Evolutionary conservation across 2,888 invertebrate genomes (phyloP), one percentile per base, ranked within the genome.

Genomic region (Digitonthophagus gazella): DNA sequence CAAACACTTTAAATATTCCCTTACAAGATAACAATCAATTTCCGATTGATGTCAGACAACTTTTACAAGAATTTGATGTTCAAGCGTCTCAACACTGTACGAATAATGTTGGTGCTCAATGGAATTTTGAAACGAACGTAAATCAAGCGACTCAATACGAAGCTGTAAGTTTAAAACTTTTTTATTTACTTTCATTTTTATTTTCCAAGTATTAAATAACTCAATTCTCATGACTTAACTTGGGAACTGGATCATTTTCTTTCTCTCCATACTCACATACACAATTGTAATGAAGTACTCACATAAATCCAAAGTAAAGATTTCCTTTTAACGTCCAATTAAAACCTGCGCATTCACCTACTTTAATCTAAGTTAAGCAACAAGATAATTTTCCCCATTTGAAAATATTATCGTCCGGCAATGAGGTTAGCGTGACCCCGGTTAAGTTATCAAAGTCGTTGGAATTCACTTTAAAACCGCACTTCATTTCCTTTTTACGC

Each of bases 61-160:
- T 92, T 57, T 80, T 94, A 72, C 86, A 88, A 58, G 89, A 90
- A 71, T 86, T 93, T 19, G 94, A 94, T 79, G 87, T 90, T 22
- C 89, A 91, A 77, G 89, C 93, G 6, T 90, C 93, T 0, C 89
- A 91, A 79, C 91, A 93, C 81, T 95, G 94, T 78, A 92, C 92
- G 0, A 90, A 90, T 65, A 94, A 94, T 80, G 94, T 95, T n/a
- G 91, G 89, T 0, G 92, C 93, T 0, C 95, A 95, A 78, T 95
- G 95, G 95, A 90, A 91, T 80, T 95, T 93, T 78, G 94, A 95
- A 82, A 94, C 94, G 2, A 91, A 94, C 78, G 93, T 94, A 55
- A 93, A 93, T 82, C 92, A 93, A 80, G 89, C 86, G 63, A 92
- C 92, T 0, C 94, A 95, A 83, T 84, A 92, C 74, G 90, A 92